These are phyloP conservation scores for Bujurquina vittata DNA, from an alignment of 2,113 vertebrate species.

Conservation along the genomic window DNA sequence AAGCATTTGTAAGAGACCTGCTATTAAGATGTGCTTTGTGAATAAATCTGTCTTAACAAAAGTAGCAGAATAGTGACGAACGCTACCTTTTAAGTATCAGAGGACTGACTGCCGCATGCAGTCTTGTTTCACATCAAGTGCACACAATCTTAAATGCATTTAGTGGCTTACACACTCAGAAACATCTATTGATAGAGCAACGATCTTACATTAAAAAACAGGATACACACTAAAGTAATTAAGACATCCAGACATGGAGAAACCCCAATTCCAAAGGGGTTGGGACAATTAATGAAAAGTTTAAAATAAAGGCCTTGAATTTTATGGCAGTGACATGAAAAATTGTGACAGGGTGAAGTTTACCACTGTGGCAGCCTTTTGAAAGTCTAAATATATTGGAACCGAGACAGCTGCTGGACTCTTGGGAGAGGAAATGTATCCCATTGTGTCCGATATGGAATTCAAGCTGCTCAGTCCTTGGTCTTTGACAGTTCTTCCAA, in stretches of 20 bases:
- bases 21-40: slow-evolving; percentile 18
- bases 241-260: background rate
- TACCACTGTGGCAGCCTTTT: no score
- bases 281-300: no score
- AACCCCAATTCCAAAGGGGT: no score
- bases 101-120: background rate
- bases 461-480: no score
- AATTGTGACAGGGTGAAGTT: no score
- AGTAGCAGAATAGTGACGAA: background rate
- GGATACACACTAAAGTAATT: background rate
- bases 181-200: background rate
- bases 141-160: background rate
- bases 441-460: no score
- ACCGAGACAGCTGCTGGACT: no score
- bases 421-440: no score
- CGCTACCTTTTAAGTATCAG: background rate
- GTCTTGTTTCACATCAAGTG: background rate
- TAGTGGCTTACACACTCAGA: background rate
- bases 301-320: no score
- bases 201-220: background rate
- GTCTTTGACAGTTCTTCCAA: no score
- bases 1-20: slow-evolving; percentile 10
- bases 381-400: no score
- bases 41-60: slow-evolving; percentile 24
- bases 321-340: no score